These are phyloP conservation scores for Nibea coibor DNA, from an alignment of 2,113 vertebrate genomes.

Conservation along the genomic window DNA sequence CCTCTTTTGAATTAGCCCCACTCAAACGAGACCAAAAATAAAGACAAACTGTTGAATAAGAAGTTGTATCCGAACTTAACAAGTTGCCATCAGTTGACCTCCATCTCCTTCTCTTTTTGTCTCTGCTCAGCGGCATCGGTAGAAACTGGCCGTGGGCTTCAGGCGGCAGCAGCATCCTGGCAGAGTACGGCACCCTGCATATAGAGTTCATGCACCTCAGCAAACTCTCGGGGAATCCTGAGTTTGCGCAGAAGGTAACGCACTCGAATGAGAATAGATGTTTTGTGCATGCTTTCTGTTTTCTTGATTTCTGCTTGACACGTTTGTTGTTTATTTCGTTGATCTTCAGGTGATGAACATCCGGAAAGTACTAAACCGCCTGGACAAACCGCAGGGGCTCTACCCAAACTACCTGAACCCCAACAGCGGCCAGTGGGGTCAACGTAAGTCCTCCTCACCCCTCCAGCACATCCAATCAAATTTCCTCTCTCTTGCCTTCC, in stretches of 20 bases:
- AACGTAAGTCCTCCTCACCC: constrained; percentile 89
- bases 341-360: constrained; percentile 93
- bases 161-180: constrained; percentile 98
- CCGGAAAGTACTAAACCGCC: constrained; percentile 91
- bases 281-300: background rate
- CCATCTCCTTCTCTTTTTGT: constrained; percentile 11
- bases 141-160: constrained; percentile 99
- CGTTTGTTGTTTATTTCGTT: background rate
- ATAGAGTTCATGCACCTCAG: constrained; percentile 97
- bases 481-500: background rate
- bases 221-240: constrained; percentile 92
- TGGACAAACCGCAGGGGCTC: constrained; percentile 97
- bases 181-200: constrained; percentile 97
- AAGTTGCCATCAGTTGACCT: background rate
- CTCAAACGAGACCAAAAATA: too few relatives aligned
- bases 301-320: too few relatives aligned
- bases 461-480: background rate
- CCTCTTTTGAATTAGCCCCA: too few relatives aligned
- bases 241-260: constrained; percentile 96
- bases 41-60: too few relatives aligned
- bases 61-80: too few relatives aligned
- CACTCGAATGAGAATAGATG: fast-evolving
- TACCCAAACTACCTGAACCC: constrained; percentile 99
- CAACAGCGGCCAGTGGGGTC: constrained; percentile 98
- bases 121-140: constrained; percentile 88